phyloP scores from a whole-genome alignment of 1,140 invertebrate genomes.

The Caenorhabditis latens region DNA sequence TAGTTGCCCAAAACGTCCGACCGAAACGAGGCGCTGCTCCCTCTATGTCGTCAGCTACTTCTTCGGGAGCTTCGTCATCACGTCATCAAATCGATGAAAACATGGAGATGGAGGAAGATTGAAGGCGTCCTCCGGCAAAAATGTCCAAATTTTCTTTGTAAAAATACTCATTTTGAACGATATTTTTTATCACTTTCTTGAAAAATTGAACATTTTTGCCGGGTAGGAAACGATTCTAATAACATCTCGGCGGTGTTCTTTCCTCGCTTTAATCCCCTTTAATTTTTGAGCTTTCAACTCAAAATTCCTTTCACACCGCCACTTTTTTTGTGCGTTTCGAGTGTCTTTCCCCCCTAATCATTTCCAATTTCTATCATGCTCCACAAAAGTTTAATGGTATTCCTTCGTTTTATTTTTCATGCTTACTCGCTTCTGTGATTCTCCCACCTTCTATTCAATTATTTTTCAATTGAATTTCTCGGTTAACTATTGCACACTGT shows the following conservation, averaged over 20 bases:
- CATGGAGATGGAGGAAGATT: slow-evolving; percentile 54
- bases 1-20: neutral
- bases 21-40: slow-evolving; percentile 12
- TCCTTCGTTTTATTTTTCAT: slow-evolving; percentile 1
- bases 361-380: neutral
- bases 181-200: neutral
- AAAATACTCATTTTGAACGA: neutral
- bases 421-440: slow-evolving; percentile 54
- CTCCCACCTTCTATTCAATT: neutral
- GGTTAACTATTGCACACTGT: neutral
- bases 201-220: slow-evolving; percentile 49
- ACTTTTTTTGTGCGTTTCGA: slow-evolving; percentile 2
- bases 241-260: slow-evolving; percentile 45
- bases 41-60: slow-evolving; percentile 3
- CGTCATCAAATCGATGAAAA: slow-evolving; percentile 42
- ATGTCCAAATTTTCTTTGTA: slow-evolving; percentile 35
- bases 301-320: slow-evolving; percentile 25
- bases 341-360: neutral
- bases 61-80: slow-evolving; percentile 4
- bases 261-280: slow-evolving; percentile 40
- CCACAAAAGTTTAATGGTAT: neutral
- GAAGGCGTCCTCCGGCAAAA: slow-evolving; percentile 52
- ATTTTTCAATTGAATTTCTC: neutral
- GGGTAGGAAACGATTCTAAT: slow-evolving; percentile 51
- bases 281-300: slow-evolving; percentile 16